Evolutionary conservation across 2,888 invertebrate species (phyloP), one percentile per base, ranked within the genome.

Genomic region (Rhagonycha fulva): DNA sequence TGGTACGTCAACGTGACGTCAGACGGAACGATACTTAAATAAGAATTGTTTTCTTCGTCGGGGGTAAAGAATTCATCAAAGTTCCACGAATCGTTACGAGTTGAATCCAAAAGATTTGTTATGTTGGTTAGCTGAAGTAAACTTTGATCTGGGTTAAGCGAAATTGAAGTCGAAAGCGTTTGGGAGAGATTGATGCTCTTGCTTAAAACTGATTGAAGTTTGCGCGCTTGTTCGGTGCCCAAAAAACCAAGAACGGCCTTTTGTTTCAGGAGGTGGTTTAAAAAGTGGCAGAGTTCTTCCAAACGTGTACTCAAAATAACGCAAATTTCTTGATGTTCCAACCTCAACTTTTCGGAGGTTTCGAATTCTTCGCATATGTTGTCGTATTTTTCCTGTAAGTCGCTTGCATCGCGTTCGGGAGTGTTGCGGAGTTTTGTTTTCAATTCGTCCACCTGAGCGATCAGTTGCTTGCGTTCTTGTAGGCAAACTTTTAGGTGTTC

Each of bases 231-330:
- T 75, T 90, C 89, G 3, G 87, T 86, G 0, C 90, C 90, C 68
- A 91, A 81, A 62, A 89, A 88, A 14, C 90, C 90, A 9, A 90
- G 80, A n/a, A 90, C 89, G 82, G 88, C 90, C 89, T 91, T 92
- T 81, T 92, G 91, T 75, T 90, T 90, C 24, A 93, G 85, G 47
- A 93, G 86, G 76, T 92, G 91, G 80, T 93, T 92, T 80, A 93
- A 86, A 84, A 93, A 93, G 82, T 90, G 89, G 0, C 93, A 91
- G 76, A 93, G 86, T 81, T 93, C 93, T 86, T 93, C 92, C 70
- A 93, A 87, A 47, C 93, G 89, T 4, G 88, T 89, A 24, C 91
- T 91, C 63, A 93, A 85, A 74, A 92, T 83, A 73, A 86, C 81
- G 78, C 89, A 89, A 11, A 89, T 87, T 76, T 89, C 87, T 69